These are phyloP conservation scores for Phasianus colchicus DNA, from an alignment of 2,113 vertebrate genomes.

Conservation along the genomic window DNA sequence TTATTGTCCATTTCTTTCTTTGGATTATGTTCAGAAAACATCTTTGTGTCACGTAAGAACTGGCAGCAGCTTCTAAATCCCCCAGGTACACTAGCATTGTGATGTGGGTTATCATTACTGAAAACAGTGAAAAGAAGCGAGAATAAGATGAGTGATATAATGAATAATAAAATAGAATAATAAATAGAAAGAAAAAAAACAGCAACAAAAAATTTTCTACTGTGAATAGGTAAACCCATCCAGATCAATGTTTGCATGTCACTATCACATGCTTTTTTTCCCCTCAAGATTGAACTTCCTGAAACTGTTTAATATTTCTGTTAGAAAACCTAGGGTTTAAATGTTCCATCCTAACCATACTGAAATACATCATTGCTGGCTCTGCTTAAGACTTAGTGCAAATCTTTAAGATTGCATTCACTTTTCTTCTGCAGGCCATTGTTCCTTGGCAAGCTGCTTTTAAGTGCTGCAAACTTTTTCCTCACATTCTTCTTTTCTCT, in stretches of 20 bases:
- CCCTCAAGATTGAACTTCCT: not conserved
- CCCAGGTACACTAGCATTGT: not conserved
- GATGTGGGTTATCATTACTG: not conserved
- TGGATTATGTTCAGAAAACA: not conserved
- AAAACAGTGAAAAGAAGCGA: not conserved
- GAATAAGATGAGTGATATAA: not conserved
- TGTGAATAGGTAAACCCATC: not conserved
- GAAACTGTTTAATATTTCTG: not conserved
- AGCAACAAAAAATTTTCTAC: not conserved
- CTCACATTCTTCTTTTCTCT: not conserved
- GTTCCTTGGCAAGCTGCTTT: not conserved
- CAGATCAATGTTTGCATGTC: rapidly evolving
- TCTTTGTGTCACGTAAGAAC: not conserved
- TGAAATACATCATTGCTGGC: no score
- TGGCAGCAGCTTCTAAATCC: not conserved
- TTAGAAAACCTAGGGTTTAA: not conserved
- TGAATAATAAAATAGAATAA: not conserved
- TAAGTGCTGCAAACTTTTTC: not conserved
- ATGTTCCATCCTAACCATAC: not conserved
- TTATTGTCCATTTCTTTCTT: conserved; percentile 3
- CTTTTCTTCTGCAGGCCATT: not conserved
- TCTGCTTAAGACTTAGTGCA: not conserved
- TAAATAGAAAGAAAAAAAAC: not conserved
- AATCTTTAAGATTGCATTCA: not conserved
- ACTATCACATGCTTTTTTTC: not conserved